Evolutionary conservation across 2,113 vertebrate genomes (phyloP).

Genomic region (Tamias sibiricus): DNA sequence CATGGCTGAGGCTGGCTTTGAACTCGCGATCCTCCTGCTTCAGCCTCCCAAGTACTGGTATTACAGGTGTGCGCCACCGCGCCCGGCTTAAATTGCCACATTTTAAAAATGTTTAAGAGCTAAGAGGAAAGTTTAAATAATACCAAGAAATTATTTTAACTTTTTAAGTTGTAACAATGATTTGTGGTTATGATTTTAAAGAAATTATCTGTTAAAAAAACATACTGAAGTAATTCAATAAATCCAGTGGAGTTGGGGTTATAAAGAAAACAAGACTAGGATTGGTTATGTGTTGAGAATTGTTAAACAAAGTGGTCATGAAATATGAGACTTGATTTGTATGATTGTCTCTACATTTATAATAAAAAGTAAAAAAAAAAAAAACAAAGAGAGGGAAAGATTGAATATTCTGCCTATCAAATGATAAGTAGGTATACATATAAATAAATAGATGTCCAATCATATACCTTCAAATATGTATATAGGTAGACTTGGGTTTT

Average conservation of each 20-base stretch:
- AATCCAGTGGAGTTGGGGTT: neutral
- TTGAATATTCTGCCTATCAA: neutral
- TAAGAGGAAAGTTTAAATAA: neutral
- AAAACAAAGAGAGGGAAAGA: neutral
- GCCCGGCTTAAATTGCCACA: neutral
- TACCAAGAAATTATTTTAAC: neutral
- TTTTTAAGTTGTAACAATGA: conserved; percentile 16
- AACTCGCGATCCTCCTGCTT: no score
- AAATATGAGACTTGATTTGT: neutral
- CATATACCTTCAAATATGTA: neutral
- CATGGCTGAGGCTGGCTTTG: no score
- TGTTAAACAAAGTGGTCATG: neutral
- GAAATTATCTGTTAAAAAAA: neutral
- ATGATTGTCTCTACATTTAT: conserved; percentile 9
- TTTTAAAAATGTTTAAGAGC: neutral
- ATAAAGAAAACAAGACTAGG: conserved; percentile 8
- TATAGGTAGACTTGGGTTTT: neutral
- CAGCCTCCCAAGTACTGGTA: no score
- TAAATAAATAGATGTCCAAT: neutral
- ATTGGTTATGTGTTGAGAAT: neutral
- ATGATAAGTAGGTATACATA: neutral
- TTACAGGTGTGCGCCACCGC: no score
- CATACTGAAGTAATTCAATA: neutral
- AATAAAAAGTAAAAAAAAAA: neutral
- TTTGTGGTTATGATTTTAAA: neutral